Base-by-base conservation (phyloP, 1,140 invertebrate genomes). In the Zophobas morio region DNA sequence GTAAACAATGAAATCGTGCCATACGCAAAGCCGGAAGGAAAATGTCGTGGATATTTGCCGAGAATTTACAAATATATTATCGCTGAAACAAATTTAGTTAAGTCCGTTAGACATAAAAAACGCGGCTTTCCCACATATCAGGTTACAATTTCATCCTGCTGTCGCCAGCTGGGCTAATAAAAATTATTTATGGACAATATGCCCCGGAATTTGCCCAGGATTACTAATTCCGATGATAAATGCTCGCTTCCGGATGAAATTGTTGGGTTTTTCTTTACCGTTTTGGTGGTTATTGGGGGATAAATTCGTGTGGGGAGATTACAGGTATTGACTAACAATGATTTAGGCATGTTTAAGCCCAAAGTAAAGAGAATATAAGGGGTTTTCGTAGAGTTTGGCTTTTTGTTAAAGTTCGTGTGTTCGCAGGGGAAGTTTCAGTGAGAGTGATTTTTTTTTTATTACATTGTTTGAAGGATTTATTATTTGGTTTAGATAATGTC, bases 131-230 rank as follows among this genome's bases (percentile, higher is more conserved):
- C n/a, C 60, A 33, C 60, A 40, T 66, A 20, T 42, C 60, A 20
- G 33, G 37, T 66, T 66, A 6, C 60, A 33, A 66, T 42, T 66
- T 66, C 42, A 66, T 66, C 39, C 6, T n/a, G 37, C 42, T 66
- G 60, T 66, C 60, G 33, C 60, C 60, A 42, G 35, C 40, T 37
- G 20, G 3, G 60, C 39, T 42, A 66, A 46, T 66, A 66, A 66
- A 66, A 66, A 66, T 66, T 42, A 66, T 46, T 66, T 66, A 66
- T 39, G 57, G 57, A 63, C 57, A 63, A 63, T 63, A 63, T 66
- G 60, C 37, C 60, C 36, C 3, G 37, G 37, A 66, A 66, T 66
- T 42, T 34, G 60, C 6, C 39, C 60, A 37, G 8, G 37, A 66
- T 32, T 66, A 33, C 60, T 66, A 66, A 66, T 66, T 66, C 39